Evolutionary conservation across 2,888 invertebrate genomes (phyloP), one percentile per base, ranked within the genome.

Genomic region (Tipula helvola): DNA sequence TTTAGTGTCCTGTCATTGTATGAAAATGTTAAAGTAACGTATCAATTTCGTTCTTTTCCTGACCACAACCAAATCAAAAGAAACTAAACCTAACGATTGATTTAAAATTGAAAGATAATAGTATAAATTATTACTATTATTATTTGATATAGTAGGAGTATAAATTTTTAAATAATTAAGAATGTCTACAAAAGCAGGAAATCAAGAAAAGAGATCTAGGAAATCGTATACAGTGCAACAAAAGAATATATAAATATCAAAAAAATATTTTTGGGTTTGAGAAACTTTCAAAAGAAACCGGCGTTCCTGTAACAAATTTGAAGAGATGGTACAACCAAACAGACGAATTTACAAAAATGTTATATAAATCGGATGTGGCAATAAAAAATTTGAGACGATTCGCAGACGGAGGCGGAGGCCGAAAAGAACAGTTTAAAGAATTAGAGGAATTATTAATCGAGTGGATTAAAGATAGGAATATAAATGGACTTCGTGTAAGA

Each of bases 241-340:
- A 86, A 86, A 86, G 52, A 18, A 52, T 86, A 52, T 52, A 28
- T 52, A 86, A 36, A 86, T 86, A 86, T 52, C 28, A 47, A 36
- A 28, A 52, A 86, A 86, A 86, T 86, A 52, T 36, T 36, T 52
- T 52, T 47, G 86, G 86, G 44, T 86, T 44, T 86, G 28, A 47
- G 47, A 47, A 44, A 47, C 8, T 86, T 28, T 86, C 47, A 47
- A 86, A 86, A 4, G 86, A 47, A 36, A 16, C 18, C 36, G 86
- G 86, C 28, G 36, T 86, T 36, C 52, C 86, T 28, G 52, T 86
- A 36, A 52, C 86, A 18, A 86, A 86, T 86, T 52, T 86, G 47
- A 86, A 86, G 13, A 52, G 86, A 36, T 86, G 86, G 86, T 86
- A 86, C 36, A 86, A 52, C 28, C 86, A 86, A 86, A 47, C 13